Evolutionary conservation across 2,113 vertebrate species (phyloP).

Genomic region (Solea solea): DNA sequence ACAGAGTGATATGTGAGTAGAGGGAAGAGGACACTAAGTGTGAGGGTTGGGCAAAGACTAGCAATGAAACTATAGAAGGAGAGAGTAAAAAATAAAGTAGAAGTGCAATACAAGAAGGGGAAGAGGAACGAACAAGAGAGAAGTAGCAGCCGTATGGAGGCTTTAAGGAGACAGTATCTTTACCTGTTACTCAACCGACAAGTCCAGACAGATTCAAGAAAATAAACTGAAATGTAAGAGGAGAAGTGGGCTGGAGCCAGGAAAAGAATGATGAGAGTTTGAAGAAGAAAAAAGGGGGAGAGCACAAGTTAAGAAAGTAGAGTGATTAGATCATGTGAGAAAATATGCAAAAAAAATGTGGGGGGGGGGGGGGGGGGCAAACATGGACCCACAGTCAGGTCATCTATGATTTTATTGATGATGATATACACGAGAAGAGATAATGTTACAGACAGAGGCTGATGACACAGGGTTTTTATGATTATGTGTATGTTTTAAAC

Average conservation of each 20-base stretch:
- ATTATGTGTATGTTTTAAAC: conserved; percentile 4
- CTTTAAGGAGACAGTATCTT: conserved; percentile 63
- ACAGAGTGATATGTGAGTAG: conserved; percentile 23
- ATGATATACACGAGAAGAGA: conserved; percentile 32
- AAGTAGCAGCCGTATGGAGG: conserved; percentile 33
- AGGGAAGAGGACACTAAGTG: not conserved
- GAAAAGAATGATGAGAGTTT: conserved; percentile 59
- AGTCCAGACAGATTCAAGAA: conserved; percentile 77
- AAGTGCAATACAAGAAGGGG: conserved; percentile 4
- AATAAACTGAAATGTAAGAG: conserved; percentile 44
- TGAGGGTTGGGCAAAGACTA: conserved; percentile 6
- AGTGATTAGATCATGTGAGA: conserved; percentile 51
- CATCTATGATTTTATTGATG: conserved; percentile 31
- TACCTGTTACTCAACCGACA: conserved; percentile 83
- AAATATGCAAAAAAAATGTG: conserved; percentile 54
- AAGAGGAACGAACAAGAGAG: conserved; percentile 15
- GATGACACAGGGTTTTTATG: conserved; percentile 3
- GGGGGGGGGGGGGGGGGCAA: conserved; percentile 1
- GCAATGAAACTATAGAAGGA: conserved; percentile 28
- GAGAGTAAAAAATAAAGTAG: conserved; percentile 2
- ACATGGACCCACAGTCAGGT: conserved; percentile 23
- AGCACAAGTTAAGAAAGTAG: conserved; percentile 70
- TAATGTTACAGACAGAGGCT: conserved; percentile 25
- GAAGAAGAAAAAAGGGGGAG: conserved; percentile 54
- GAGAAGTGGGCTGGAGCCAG: conserved; percentile 56